These are phyloP conservation scores for Eupithecia dodoneata DNA, from an alignment of 2,888 invertebrate genomes.

Conservation along the genomic window DNA sequence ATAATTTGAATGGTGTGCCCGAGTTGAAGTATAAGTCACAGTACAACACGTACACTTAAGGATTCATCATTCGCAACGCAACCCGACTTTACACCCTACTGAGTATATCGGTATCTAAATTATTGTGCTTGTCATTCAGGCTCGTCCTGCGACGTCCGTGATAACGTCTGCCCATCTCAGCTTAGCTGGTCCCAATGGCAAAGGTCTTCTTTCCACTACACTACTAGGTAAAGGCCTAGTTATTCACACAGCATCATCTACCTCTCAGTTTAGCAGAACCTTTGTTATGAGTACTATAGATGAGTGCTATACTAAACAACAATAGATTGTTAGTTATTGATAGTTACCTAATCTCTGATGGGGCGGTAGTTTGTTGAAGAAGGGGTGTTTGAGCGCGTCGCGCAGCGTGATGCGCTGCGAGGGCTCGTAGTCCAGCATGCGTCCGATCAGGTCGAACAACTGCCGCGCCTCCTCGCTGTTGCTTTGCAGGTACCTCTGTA, in stretches of 20 bases:
- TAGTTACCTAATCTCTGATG: slow-evolving; percentile 86
- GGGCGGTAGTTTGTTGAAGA: slow-evolving; percentile 93
- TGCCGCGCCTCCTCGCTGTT: slow-evolving; percentile 96
- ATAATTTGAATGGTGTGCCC: neutral
- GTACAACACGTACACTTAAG: neutral
- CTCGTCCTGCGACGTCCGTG: neutral
- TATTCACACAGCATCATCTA: neutral
- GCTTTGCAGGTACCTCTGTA: slow-evolving; percentile 93
- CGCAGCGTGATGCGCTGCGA: slow-evolving; percentile 93
- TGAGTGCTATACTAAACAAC: neutral
- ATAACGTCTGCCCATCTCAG: neutral
- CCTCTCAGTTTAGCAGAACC: neutral
- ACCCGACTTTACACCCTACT: neutral
- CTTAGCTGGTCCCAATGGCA: neutral
- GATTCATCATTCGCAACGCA: neutral
- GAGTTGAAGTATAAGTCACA: neutral
- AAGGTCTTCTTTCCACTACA: neutral
- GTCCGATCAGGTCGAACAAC: slow-evolving; percentile 96
- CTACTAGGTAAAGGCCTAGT: neutral
- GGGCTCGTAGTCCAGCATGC: slow-evolving; percentile 99
- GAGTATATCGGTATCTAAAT: neutral
- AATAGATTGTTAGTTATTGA: neutral
- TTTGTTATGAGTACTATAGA: neutral
- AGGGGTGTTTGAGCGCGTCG: slow-evolving; percentile 96
- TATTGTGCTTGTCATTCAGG: neutral